A percentile compares a stretch with the other conserved stretches of the same genome.
These are phyloP conservation scores for Lindbergichthys nudifrons DNA, from an alignment of 2,797 vertebrate genomes.

Conservation along the genomic window DNA sequence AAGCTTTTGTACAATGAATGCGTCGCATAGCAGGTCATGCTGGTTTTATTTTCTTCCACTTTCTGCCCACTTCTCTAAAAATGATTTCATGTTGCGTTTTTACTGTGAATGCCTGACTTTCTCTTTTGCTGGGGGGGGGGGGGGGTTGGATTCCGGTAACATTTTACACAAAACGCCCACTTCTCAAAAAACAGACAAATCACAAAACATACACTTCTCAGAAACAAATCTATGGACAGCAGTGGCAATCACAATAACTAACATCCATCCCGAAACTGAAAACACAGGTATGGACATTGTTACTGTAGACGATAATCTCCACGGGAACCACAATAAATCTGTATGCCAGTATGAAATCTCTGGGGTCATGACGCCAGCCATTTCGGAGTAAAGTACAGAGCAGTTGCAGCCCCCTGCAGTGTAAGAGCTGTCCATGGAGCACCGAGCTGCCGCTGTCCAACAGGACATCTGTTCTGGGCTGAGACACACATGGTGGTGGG, in stretches of 20 bases:
- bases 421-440: slow-evolving; percentile 59
- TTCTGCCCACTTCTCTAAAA: slow-evolving; percentile 35
- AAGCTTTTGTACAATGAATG: slow-evolving; percentile 30
- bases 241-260: slow-evolving; percentile 67
- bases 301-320: slow-evolving; percentile 56
- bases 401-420: slow-evolving; percentile 44
- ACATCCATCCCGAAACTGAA: slow-evolving; percentile 63
- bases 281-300: slow-evolving; percentile 61
- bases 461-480: slow-evolving; percentile 37
- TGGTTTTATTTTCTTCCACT: slow-evolving; percentile 9
- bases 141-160: slow-evolving; percentile 10
- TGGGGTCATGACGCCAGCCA: slow-evolving; percentile 71
- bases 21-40: slow-evolving; percentile 14
- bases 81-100: slow-evolving; percentile 4
- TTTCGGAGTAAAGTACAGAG: slow-evolving; percentile 56
- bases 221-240: slow-evolving; percentile 63
- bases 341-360: slow-evolving; percentile 62
- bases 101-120: slow-evolving; percentile 16
- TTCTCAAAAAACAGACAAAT: slow-evolving; percentile 43
- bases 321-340: slow-evolving; percentile 69
- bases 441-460: slow-evolving; percentile 43
- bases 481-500: slow-evolving; percentile 46
- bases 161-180: slow-evolving; percentile 50
- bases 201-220: slow-evolving; percentile 58
- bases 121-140: not conserved